Percentiles rank a stretch among this genome's conserved stretches.
These are phyloP conservation scores for Morone chrysops DNA, from an alignment of 2,113 vertebrate species.

Conservation along the genomic window DNA sequence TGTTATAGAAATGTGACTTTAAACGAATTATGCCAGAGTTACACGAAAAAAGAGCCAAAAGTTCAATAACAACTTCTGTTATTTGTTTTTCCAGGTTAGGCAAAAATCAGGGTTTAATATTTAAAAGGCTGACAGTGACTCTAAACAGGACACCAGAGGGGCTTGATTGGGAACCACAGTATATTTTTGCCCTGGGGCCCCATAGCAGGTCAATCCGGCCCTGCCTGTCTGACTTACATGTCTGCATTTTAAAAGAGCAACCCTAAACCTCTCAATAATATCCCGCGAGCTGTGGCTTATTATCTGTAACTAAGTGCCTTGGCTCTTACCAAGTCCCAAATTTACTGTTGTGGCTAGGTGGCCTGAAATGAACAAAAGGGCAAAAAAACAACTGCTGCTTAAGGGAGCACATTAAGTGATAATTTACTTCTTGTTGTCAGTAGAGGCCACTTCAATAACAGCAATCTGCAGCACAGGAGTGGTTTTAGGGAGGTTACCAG, in stretches of 20 bases:
- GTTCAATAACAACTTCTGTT: no score
- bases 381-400: not conserved
- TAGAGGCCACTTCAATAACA: not conserved
- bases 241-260: not conserved
- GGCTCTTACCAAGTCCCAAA: not conserved
- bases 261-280: not conserved
- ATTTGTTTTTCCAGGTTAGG: not conserved
- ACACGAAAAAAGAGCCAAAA: no score
- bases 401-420: not conserved
- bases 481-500: not conserved
- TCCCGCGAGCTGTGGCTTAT: not conserved
- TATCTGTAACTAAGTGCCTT: not conserved
- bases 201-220: not conserved
- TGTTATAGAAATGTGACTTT: no score
- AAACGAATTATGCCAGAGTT: no score
- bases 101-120: not conserved
- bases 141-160: not conserved
- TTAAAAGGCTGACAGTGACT: not conserved
- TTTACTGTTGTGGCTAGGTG: not conserved
- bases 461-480: not conserved
- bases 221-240: not conserved
- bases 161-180: not conserved
- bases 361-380: not conserved
- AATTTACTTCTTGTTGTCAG: not conserved
- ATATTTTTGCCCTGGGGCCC: not conserved